These are phyloP conservation scores for Dasypus novemcinctus DNA, from an alignment of 2,113 vertebrate species.

Conservation along the genomic window DNA sequence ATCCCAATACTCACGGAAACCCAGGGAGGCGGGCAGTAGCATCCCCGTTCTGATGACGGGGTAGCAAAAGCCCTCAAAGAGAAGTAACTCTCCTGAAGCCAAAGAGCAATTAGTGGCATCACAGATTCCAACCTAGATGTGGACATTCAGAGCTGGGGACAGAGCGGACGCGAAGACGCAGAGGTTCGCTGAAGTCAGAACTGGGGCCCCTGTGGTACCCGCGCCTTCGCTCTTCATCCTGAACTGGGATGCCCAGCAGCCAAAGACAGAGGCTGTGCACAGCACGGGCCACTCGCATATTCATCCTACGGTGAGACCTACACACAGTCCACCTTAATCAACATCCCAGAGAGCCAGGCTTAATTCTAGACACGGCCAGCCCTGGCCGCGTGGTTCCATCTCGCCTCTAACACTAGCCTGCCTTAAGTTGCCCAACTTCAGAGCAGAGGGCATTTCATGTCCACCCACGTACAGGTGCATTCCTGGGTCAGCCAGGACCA, in stretches of 20 bases:
- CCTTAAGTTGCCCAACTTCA: not conserved
- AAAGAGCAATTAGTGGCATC: not conserved
- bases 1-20: not conserved
- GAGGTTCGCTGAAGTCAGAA: not conserved
- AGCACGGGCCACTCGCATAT: not conserved
- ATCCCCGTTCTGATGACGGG: accelerated
- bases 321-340: not conserved
- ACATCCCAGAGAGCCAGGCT: not conserved
- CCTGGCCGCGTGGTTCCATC: not conserved
- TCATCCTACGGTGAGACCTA: not conserved
- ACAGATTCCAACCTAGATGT: not conserved
- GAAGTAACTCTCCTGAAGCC: not conserved
- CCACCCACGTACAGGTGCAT: not conserved
- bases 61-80: accelerated
- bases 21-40: not conserved
- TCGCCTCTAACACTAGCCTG: not conserved
- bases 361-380: not conserved
- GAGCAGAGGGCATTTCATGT: not conserved
- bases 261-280: not conserved
- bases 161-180: not conserved
- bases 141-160: not conserved
- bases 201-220: not conserved
- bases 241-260: not conserved
- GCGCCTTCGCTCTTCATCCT: not conserved
- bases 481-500: not conserved